These are phyloP conservation scores for Exaiptasia diaphana DNA, from an alignment of 64 coral and sea anemone species.

Conservation along the genomic window DNA sequence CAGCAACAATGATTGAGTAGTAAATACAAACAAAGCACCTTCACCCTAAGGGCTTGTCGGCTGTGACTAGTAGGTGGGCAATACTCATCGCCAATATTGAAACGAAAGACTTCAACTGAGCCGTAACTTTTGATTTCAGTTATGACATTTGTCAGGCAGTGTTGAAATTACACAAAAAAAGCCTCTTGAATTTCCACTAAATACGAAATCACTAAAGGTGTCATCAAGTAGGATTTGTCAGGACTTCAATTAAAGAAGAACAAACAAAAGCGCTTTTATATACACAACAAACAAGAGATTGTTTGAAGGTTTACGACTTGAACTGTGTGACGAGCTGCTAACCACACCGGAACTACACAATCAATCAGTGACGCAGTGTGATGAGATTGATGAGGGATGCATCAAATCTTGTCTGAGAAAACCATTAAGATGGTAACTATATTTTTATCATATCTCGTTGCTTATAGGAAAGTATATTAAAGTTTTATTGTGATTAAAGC, in stretches of 20 bases:
- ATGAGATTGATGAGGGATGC: too few species aligned
- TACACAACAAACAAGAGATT: too few species aligned
- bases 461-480: too few species aligned
- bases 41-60: constrained; percentile 69
- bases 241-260: not conserved
- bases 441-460: too few species aligned
- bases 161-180: not conserved
- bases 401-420: too few species aligned
- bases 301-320: too few species aligned
- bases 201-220: not conserved
- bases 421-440: too few species aligned
- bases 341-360: too few species aligned
- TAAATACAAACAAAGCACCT: constrained; percentile 9
- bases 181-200: not conserved
- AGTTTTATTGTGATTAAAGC: too few species aligned
- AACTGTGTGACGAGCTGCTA: too few species aligned
- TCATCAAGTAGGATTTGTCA: not conserved
- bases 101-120: not conserved
- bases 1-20: constrained; percentile 2
- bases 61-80: constrained; percentile 85
- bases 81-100: constrained; percentile 16
- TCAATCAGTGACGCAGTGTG: too few species aligned
- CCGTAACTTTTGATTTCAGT: not conserved
- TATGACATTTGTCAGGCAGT: not conserved
- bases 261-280: not conserved